Evolutionary conservation across 1,140 invertebrate species (phyloP).

Genomic region (Drosophila tropicalis): DNA sequence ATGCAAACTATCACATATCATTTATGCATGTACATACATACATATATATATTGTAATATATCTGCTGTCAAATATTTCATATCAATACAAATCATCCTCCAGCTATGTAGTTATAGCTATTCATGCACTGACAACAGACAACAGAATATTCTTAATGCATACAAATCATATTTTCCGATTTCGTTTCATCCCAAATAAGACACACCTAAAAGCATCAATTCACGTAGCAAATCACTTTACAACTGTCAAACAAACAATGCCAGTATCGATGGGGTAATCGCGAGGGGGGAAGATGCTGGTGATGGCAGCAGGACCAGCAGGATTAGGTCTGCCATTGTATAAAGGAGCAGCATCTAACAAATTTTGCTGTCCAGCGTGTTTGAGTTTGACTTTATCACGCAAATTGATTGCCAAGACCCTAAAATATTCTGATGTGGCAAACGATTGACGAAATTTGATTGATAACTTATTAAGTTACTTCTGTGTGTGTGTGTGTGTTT

Average conservation of each 20-base stretch:
- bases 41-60: conserved; percentile 36
- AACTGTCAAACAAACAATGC: conserved; percentile 75
- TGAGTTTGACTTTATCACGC: conserved; percentile 72
- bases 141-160: conserved; percentile 55
- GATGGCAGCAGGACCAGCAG: conserved; percentile 7
- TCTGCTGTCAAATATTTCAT: conserved; percentile 32
- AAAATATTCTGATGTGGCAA: conserved; percentile 49
- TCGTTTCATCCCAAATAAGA: conserved; percentile 8
- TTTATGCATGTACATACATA: neutral
- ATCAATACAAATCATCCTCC: conserved; percentile 63
- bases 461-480: conserved; percentile 78
- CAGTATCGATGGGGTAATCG: conserved; percentile 14
- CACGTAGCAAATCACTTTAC: conserved; percentile 78
- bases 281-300: neutral
- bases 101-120: conserved; percentile 1
- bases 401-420: conserved; percentile 77
- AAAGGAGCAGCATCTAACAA: conserved; percentile 34
- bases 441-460: conserved; percentile 75
- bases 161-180: conserved; percentile 75
- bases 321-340: neutral
- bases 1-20: neutral
- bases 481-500: conserved; percentile 17
- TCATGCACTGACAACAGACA: conserved; percentile 37
- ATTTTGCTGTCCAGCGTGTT: conserved; percentile 40
- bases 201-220: conserved; percentile 32